Evolutionary conservation across 1,140 invertebrate species (phyloP).

Genomic region (Rhopalosiphum maidis): DNA sequence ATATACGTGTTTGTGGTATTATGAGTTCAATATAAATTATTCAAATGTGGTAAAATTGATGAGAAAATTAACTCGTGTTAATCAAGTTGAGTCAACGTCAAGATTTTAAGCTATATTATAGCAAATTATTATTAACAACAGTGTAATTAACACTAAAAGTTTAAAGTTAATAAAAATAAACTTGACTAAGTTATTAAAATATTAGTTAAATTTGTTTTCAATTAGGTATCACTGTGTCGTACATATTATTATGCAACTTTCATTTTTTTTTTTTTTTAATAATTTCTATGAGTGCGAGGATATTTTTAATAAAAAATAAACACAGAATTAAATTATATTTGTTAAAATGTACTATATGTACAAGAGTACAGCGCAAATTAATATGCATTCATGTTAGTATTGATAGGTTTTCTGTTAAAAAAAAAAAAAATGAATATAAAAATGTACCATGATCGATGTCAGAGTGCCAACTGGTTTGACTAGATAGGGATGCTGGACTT

Average conservation of each 20-base stretch:
- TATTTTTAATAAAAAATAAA: neutral
- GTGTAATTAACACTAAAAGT: neutral
- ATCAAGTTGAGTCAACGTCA: neutral
- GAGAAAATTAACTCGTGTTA: neutral
- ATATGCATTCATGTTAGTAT: too few relatives aligned
- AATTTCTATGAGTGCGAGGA: too few relatives aligned
- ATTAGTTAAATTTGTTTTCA: neutral
- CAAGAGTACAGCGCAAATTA: neutral
- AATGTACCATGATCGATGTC: conserved; percentile 66
- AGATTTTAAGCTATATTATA: neutral
- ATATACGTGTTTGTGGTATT: too few relatives aligned
- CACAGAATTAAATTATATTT: neutral
- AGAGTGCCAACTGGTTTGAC: conserved; percentile 69
- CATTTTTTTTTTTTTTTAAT: neutral
- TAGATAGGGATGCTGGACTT: conserved; percentile 67
- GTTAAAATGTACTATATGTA: neutral
- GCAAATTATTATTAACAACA: neutral
- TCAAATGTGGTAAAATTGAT: neutral
- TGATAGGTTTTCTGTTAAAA: neutral
- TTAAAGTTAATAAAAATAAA: neutral
- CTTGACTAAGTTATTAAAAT: neutral
- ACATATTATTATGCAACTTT: neutral
- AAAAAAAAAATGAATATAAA: neutral
- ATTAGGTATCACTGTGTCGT: neutral
- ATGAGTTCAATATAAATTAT: neutral